Evolutionary conservation across 2,113 vertebrate species (phyloP).

Genomic region (Thamnophis sirtalis): DNA sequence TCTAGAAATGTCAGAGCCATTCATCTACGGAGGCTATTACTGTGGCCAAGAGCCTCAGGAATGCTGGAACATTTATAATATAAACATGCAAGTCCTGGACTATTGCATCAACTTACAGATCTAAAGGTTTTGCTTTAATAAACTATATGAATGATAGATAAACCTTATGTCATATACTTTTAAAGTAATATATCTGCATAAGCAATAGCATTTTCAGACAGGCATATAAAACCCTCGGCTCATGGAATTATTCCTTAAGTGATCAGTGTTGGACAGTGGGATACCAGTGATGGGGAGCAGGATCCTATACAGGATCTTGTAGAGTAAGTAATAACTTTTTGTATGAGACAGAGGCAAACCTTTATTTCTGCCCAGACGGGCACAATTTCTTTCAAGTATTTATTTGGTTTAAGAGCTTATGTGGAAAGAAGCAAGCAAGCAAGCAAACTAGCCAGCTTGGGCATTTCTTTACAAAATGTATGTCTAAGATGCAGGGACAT

Average conservation of each 20-base stretch:
- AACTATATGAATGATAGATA: background rate
- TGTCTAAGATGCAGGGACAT: background rate
- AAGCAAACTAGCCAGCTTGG: background rate
- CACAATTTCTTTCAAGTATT: background rate
- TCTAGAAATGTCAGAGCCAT: background rate
- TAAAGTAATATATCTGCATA: background rate
- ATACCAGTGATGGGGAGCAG: background rate
- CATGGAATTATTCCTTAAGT: background rate
- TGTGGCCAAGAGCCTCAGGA: background rate
- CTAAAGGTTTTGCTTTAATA: background rate
- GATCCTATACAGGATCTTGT: background rate
- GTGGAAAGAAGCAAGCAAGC: background rate
- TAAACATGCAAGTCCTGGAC: background rate
- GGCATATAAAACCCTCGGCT: background rate
- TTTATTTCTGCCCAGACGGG: background rate
- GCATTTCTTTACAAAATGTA: background rate
- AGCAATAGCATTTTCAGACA: background rate
- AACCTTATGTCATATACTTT: background rate
- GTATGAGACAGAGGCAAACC: background rate
- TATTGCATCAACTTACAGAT: background rate
- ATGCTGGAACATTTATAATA: background rate
- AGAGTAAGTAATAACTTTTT: background rate
- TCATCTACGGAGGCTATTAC: background rate
- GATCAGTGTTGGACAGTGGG: background rate
- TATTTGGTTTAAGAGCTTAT: background rate